These are phyloP conservation scores for Papilio demoleus DNA, from an alignment of 2,888 invertebrate genomes.

Conservation along the genomic window DNA sequence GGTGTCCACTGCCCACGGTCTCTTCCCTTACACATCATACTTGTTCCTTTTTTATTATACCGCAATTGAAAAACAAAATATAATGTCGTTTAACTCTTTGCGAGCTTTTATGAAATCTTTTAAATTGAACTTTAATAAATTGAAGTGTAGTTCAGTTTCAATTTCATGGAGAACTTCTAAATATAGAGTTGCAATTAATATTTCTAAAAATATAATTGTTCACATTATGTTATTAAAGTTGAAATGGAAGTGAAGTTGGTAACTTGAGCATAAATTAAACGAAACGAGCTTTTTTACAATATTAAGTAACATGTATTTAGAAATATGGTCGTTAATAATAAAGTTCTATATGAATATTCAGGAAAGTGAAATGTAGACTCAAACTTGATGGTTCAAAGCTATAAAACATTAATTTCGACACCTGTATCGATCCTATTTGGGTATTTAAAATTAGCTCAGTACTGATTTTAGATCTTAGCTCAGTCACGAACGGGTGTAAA, in stretches of 20 bases:
- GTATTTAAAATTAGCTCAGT: constrained; percentile 30
- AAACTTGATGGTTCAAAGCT: constrained; percentile 14
- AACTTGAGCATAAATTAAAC: constrained; percentile 11
- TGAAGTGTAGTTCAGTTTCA: background rate
- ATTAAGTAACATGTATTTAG: background rate
- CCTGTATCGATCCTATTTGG: constrained; percentile 16
- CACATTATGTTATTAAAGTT: background rate
- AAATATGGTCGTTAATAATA: constrained; percentile 15
- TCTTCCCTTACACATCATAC: background rate
- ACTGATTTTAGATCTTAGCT: constrained; percentile 20
- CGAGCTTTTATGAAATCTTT: constrained; percentile 1
- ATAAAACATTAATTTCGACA: constrained; percentile 24
- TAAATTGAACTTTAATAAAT: background rate
- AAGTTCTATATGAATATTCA: constrained; percentile 20
- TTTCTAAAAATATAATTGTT: background rate
- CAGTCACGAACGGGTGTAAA: constrained; percentile 22
- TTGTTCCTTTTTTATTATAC: too few relatives aligned
- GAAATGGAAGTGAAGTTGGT: background rate
- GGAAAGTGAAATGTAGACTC: constrained; percentile 25
- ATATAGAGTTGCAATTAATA: background rate
- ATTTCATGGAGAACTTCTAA: background rate
- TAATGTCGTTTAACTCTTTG: background rate
- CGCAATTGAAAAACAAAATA: too few relatives aligned
- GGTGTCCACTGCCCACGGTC: constrained; percentile 45
- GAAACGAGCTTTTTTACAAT: constrained; percentile 29